phyloP scores from a whole-genome alignment of 2,113 vertebrate genomes.

The Cygnus atratus region DNA sequence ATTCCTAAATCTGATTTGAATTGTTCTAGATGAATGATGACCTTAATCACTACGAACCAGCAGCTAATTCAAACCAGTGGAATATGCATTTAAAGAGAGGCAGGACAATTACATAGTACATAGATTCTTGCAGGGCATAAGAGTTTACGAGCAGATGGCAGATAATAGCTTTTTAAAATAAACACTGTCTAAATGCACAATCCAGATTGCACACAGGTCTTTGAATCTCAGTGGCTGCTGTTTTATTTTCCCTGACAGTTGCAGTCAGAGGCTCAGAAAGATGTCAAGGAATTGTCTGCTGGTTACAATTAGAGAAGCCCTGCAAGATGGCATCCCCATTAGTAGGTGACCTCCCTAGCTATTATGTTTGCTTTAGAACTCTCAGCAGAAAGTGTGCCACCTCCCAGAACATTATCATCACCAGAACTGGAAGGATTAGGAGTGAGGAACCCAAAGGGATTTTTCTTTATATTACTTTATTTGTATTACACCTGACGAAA shows the following conservation, averaged over 20 bases:
- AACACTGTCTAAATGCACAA: slow-evolving; percentile 49
- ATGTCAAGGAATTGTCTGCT: neutral
- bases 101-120: slow-evolving; percentile 8
- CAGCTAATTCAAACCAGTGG: slow-evolving; percentile 60
- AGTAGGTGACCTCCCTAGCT: neutral
- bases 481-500: no score
- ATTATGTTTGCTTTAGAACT: neutral
- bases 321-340: neutral
- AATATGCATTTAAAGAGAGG: slow-evolving; percentile 8
- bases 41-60: slow-evolving; percentile 26
- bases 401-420: neutral
- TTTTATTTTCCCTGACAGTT: neutral
- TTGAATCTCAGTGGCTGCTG: slow-evolving; percentile 35
- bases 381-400: neutral
- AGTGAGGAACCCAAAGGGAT: neutral
- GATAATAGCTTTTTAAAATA: slow-evolving; percentile 67
- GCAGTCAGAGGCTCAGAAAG: neutral
- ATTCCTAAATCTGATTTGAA: slow-evolving; percentile 36
- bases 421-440: neutral
- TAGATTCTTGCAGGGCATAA: slow-evolving; percentile 40
- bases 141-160: slow-evolving; percentile 56
- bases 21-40: slow-evolving; percentile 27
- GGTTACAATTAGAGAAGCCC: neutral
- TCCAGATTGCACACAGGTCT: slow-evolving; percentile 16
- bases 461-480: neutral